Percentiles rank a stretch among this genome's conserved stretches.
These are phyloP conservation scores for Wiebesia pumilae DNA, from an alignment of 1,140 invertebrate species.

Conservation along the genomic window DNA sequence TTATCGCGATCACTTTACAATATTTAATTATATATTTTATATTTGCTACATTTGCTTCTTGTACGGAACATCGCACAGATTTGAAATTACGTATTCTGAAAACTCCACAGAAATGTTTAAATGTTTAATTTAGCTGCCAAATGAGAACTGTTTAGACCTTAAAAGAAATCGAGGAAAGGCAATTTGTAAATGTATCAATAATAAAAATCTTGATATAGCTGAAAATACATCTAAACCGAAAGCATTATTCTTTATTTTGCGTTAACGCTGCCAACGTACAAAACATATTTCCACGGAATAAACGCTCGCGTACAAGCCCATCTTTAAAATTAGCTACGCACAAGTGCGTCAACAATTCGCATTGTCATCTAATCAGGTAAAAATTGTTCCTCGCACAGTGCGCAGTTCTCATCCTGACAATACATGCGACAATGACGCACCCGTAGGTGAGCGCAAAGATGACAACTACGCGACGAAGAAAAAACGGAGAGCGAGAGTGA, in stretches of 20 bases:
- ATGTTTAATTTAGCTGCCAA: too few relatives aligned
- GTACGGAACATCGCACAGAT: too few relatives aligned
- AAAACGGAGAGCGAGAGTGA: constrained; percentile 33
- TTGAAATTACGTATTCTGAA: too few relatives aligned
- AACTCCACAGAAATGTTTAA: too few relatives aligned
- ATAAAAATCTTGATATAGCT: background rate
- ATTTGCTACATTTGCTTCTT: background rate
- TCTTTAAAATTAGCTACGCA: constrained; percentile 59
- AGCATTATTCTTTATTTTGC: constrained; percentile 32
- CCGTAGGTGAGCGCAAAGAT: background rate
- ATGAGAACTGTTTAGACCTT: background rate
- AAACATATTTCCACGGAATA: constrained; percentile 38
- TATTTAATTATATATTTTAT: background rate
- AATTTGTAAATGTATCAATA: background rate
- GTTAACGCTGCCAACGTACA: background rate
- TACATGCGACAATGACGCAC: constrained; percentile 13
- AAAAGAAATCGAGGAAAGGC: background rate
- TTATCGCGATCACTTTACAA: constrained; percentile 14
- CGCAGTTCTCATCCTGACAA: background rate
- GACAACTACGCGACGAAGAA: constrained; percentile 52
- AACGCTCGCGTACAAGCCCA: constrained; percentile 36
- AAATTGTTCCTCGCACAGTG: constrained; percentile 24
- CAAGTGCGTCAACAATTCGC: constrained; percentile 56
- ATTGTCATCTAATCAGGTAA: constrained; percentile 49
- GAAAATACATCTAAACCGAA: background rate